Evolutionary conservation across 2,888 invertebrate genomes (phyloP), one percentile per base, ranked within the genome.

Genomic region (Molorchus minor): DNA sequence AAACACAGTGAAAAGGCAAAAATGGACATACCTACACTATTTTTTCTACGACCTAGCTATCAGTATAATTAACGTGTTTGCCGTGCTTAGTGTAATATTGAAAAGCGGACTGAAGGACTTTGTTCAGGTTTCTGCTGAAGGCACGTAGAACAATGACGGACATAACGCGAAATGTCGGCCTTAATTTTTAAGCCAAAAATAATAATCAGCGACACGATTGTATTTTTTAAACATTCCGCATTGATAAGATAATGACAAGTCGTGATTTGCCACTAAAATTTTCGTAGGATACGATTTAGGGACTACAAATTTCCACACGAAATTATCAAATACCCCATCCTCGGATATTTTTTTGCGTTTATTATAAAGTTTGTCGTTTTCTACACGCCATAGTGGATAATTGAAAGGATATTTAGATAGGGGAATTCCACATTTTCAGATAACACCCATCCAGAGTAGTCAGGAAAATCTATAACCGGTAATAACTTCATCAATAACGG

Each of bases 361-460:
- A n/a, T n/a, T n/a, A n/a, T n/a, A n/a, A n/a, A n/a, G n/a, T n/a
- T n/a, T n/a, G n/a, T n/a, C n/a, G n/a, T n/a, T n/a, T n/a, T n/a
- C n/a, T n/a, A n/a, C n/a, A n/a, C n/a, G 30, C 2, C 30, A 30
- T 30, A n/a, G 30, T 10, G 30, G 12, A 7, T n/a, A 30, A 2
- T 30, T 3, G 2, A 4, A 16, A 1, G 16, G 33, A 47, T 7
- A 4, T 15, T 47, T 33, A 20, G 10, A 2, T 25, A 33, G 29
- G n/a, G 17, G n/a, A 5, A 8, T 10, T 8, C 7, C 12, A 15
- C 58, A 56, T 52, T 21, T 21, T 40, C 8, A 15, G 0, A 44
- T 55, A 58, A 55, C 56, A 62, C 10, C 30, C 10, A 46, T 65
- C 60, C 2, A 2, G 8, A n/a, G n/a, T n/a, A n/a, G n/a, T n/a